Conservation (phyloP, 2,797 vertebrate genomes). For the Spheniscus humboldti region DNA sequence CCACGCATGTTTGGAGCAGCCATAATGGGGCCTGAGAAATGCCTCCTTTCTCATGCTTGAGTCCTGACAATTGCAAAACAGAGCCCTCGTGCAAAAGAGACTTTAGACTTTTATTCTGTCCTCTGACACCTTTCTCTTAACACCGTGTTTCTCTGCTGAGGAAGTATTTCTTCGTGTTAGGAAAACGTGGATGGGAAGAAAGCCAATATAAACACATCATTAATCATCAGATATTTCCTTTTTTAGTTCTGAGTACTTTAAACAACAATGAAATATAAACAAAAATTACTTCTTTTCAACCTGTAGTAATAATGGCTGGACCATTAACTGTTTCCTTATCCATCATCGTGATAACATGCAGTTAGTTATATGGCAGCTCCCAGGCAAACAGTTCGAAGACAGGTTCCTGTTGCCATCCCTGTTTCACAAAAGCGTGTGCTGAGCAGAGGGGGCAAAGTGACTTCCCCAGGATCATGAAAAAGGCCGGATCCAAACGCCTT, state of each 20-base stretch:
- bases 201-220: not conserved
- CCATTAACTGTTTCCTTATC: not conserved
- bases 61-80: not conserved
- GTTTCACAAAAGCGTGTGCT: not conserved
- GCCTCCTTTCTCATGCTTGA: not conserved
- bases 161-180: not conserved
- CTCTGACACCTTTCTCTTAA: not conserved
- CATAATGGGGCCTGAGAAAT: not conserved
- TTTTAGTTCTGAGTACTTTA: not conserved
- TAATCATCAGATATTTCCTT: not conserved
- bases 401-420: not conserved
- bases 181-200: not conserved
- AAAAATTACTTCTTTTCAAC: not conserved
- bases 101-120: not conserved
- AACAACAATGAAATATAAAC: not conserved
- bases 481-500: not conserved
- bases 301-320: not conserved
- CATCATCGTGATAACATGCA: not conserved
- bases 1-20: rapidly evolving
- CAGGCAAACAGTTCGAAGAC: not conserved
- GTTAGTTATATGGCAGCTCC: not conserved
- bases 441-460: not conserved
- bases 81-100: not conserved
- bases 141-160: not conserved
- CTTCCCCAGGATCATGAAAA: not conserved